Conservation (phyloP, 2,888 invertebrate genomes). For the Ennomos fuscantarius region DNA sequence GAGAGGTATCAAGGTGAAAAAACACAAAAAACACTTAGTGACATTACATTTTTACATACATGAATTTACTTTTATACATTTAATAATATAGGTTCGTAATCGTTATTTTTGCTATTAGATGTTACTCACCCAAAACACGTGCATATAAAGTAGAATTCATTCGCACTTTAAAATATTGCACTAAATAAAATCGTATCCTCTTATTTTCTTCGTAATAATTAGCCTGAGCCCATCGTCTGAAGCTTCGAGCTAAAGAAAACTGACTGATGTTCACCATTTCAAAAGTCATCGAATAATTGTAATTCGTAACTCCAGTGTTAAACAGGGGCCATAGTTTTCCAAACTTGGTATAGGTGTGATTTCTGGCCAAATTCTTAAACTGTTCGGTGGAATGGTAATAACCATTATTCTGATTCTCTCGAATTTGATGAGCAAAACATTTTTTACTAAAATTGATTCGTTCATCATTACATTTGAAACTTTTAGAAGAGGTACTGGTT, state of each 20-base stretch:
- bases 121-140: constrained; percentile 63
- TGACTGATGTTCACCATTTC: constrained; percentile 61
- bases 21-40: no score
- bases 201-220: constrained; percentile 1
- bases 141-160: constrained; percentile 72
- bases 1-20: no score
- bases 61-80: no score
- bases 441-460: constrained; percentile 13
- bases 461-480: constrained; percentile 13
- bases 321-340: constrained; percentile 54
- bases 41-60: no score
- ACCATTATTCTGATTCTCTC: constrained; percentile 46
- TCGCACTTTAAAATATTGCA: constrained; percentile 77
- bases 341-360: constrained; percentile 51
- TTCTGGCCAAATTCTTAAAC: constrained; percentile 61
- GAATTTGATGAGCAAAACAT: constrained; percentile 18
- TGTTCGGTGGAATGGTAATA: constrained; percentile 64
- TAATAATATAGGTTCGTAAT: no score
- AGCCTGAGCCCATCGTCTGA: constrained; percentile 41
- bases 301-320: constrained; percentile 57
- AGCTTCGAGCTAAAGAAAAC: constrained; percentile 50
- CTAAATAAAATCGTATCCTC: constrained; percentile 48
- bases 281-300: constrained; percentile 64
- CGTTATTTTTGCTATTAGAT: no score
- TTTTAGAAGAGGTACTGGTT: constrained; percentile 10